phyloP scores from a whole-genome alignment of 2,113 vertebrate species.

The Eudyptes chrysolophus region DNA sequence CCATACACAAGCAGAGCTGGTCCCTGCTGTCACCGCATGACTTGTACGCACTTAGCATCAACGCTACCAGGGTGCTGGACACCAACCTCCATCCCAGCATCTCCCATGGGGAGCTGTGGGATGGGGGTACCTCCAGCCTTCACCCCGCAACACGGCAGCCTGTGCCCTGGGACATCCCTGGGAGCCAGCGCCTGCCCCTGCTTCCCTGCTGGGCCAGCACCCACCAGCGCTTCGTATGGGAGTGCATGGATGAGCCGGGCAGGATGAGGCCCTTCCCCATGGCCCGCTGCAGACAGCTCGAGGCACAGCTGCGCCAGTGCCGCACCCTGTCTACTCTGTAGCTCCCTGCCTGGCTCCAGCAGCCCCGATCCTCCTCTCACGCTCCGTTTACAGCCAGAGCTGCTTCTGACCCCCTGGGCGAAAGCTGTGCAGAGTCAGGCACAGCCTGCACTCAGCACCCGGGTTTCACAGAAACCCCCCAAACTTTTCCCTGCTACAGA shows the following conservation, averaged over 20 bases:
- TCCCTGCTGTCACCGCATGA: neutral
- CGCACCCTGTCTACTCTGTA: fast-evolving
- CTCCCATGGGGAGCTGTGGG: neutral
- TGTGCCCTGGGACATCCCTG: neutral
- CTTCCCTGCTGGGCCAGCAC: neutral
- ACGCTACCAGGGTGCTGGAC: fast-evolving
- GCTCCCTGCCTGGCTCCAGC: neutral
- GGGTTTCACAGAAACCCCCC: neutral
- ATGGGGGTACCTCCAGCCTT: neutral
- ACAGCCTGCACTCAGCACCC: fast-evolving
- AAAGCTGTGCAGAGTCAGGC: neutral
- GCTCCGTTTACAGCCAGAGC: fast-evolving
- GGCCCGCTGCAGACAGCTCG: fast-evolving
- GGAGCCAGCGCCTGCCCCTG: neutral
- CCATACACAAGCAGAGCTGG: neutral
- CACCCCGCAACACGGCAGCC: fast-evolving
- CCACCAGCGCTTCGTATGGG: fast-evolving
- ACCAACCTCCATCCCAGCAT: neutral
- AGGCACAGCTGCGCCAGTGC: neutral
- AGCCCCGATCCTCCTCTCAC: neutral
- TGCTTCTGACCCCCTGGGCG: fast-evolving
- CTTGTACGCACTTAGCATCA: fast-evolving
- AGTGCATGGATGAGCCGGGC: fast-evolving
- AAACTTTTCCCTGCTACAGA: neutral
- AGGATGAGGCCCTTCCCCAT: neutral